Evolutionary conservation across 2,113 vertebrate genomes (phyloP).

Genomic region (Pitta sordida): DNA sequence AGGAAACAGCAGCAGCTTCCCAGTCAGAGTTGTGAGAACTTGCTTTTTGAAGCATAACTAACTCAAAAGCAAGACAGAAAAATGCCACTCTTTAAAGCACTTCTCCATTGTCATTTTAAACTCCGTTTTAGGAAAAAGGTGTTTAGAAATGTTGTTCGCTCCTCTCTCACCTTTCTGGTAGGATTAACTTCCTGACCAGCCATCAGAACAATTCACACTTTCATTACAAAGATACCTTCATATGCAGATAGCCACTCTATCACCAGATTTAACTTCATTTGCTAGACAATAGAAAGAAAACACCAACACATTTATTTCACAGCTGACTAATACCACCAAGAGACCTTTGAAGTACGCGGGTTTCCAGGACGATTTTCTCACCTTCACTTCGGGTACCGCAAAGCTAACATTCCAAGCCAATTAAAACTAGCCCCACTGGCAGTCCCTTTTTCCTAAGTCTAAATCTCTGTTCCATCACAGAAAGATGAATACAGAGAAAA

Average conservation of each 20-base stretch:
- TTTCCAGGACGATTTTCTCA: background rate
- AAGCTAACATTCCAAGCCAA: background rate
- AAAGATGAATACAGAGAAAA: background rate
- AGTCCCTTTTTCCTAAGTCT: background rate
- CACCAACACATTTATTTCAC: background rate
- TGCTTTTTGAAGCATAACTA: background rate
- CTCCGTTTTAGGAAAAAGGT: background rate
- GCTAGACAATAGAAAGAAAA: background rate
- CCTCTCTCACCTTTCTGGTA: background rate
- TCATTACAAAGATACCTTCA: constrained; percentile 36
- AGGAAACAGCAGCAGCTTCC: background rate
- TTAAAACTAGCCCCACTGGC: background rate
- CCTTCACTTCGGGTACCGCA: background rate
- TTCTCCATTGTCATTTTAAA: constrained; percentile 22
- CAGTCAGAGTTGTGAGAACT: background rate
- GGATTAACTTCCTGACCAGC: constrained; percentile 17
- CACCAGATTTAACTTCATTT: constrained; percentile 2
- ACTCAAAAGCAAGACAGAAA: background rate
- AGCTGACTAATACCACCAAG: background rate
- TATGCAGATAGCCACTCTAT: background rate
- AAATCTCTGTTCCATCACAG: background rate
- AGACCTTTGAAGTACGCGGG: background rate
- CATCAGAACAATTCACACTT: constrained; percentile 33
- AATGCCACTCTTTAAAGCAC: background rate
- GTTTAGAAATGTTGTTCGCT: background rate